These are phyloP conservation scores for Catharus fuscescens DNA, from an alignment of 2,113 vertebrate species.

Conservation along the genomic window DNA sequence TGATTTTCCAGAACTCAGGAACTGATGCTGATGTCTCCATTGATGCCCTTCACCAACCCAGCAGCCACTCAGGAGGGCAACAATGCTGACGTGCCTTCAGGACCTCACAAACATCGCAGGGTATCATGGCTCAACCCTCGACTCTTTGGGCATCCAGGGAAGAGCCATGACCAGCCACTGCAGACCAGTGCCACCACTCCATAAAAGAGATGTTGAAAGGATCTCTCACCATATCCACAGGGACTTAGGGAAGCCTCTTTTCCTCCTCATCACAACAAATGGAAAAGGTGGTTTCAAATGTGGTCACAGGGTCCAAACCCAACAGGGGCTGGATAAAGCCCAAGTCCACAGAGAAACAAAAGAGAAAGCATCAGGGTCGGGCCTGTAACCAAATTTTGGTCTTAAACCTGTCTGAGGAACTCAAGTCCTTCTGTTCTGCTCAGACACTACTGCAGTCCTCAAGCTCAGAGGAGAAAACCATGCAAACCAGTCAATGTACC, in stretches of 20 bases:
- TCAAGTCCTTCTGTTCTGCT: not conserved
- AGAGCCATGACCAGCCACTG: not conserved
- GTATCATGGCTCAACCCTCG: rapidly evolving
- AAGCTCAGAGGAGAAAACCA: not conserved
- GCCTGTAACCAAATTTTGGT: not conserved
- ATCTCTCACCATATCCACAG: rapidly evolving
- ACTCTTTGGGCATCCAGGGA: rapidly evolving
- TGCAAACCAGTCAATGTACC: not conserved
- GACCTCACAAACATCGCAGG: rapidly evolving
- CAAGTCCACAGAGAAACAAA: not conserved
- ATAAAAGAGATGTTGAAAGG: not conserved
- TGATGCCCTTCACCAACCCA: not conserved
- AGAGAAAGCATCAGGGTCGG: rapidly evolving
- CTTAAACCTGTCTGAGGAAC: not conserved
- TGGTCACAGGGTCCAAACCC: not conserved
- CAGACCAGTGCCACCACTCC: not conserved
- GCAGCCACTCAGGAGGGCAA: rapidly evolving
- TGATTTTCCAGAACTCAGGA: rapidly evolving
- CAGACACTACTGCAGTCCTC: not conserved
- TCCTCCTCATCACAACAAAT: not conserved
- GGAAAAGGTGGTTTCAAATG: not conserved
- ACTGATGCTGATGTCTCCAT: rapidly evolving
- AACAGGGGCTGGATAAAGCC: not conserved
- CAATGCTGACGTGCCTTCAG: rapidly evolving
- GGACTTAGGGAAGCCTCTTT: not conserved